Evolutionary conservation across 2,113 vertebrate genomes (phyloP), one percentile per base, ranked within the genome.

Genomic region (Oncorhynchus keta): DNA sequence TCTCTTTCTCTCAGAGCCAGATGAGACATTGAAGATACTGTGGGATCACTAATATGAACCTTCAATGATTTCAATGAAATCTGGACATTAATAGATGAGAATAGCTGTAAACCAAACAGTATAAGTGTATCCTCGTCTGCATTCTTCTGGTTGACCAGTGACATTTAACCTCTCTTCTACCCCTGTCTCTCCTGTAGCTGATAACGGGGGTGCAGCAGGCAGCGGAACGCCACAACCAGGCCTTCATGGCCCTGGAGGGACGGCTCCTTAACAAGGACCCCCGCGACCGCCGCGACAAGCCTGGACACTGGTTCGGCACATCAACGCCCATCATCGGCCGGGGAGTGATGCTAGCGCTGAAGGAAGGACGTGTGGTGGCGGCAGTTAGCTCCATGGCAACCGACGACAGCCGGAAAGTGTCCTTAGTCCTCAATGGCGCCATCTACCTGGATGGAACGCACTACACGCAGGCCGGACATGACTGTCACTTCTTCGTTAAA

Each of bases 401-500:
- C 0, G 98, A 99, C n/a, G 97, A 99, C 85, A 97, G 96, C 90
- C 95, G 96, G 45, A 99, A 98, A 78, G 95, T 99, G 73, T 96
- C 96, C 0, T 89, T 96, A 0, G 96, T 99, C 79, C 96, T 99
- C 11, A 98, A 99, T 83, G 95, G 93, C 0, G 97, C 96, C 26
- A 94, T 97, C 89, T 99, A 99, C 89, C 92, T 99, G 35, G 97
- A 99, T 64, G 97, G 95, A 26, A 96, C 96, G 84, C 97, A 99
- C 86, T 99, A 99, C 88, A 98, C 95, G 81, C 95, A 98, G 69
- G 96, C 98, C 45, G 96, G 97, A 39, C 96, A 87, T 72, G 98
- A 99, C 77, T 97, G 95, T 12, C 98, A 99, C 89, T 99, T 96
- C 88, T 98, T 99, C 0, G 96, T 98, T 72, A 99, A 99, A 93